Evolutionary conservation across 2,797 vertebrate species (phyloP).

Genomic region (Thaleichthys pacificus): DNA sequence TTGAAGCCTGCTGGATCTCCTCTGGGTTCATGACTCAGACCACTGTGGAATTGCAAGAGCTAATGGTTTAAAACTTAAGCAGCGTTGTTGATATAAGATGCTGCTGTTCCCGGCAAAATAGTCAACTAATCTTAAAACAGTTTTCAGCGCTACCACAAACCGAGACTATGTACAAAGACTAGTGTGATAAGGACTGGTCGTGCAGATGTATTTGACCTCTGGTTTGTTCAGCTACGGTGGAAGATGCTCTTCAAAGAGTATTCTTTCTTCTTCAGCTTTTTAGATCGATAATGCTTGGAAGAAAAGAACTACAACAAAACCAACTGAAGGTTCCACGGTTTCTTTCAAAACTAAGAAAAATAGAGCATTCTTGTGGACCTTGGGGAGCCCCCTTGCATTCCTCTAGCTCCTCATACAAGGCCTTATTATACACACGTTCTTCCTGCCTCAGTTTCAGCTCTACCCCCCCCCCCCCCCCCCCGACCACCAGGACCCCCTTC

Average conservation of each 20-base stretch:
- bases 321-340: background rate
- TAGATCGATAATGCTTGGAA: background rate
- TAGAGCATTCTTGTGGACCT: background rate
- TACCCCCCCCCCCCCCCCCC: background rate
- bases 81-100: conserved; percentile 25
- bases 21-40: conserved; percentile 10
- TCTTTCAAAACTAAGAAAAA: background rate
- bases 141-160: background rate
- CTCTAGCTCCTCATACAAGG: background rate
- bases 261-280: too few species aligned
- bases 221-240: background rate
- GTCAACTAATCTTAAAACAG: too few species aligned
- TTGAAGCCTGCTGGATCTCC: conserved; percentile 48
- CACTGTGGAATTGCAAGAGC: background rate
- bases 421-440: conserved; percentile 13
- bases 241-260: background rate
- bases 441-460: conserved; percentile 1
- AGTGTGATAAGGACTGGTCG: background rate
- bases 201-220: background rate
- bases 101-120: background rate
- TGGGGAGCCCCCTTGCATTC: background rate
- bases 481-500: too few species aligned
- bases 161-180: conserved; percentile 2
- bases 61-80: background rate
- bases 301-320: background rate